A percentile compares a stretch with the other conserved stretches of the same genome.
Evolutionary conservation across 2,888 invertebrate species (phyloP).

Genomic region (Eristalis arbustorum): DNA sequence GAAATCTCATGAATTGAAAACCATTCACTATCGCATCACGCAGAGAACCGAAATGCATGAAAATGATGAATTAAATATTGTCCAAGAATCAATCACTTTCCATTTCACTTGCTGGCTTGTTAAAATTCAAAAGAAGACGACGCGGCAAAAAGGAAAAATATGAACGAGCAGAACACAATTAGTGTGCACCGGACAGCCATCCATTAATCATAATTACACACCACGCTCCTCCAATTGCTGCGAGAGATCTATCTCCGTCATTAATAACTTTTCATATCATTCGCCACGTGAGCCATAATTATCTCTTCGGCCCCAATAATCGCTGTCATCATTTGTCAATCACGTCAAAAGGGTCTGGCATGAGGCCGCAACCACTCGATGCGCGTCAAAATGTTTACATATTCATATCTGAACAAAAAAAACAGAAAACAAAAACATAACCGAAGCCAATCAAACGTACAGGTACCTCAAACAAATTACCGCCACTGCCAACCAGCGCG

Average conservation of each 20-base stretch:
- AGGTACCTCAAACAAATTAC: conserved; percentile 42
- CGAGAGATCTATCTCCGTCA: conserved; percentile 48
- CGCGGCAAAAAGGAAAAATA: neutral
- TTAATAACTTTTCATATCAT: conserved; percentile 59
- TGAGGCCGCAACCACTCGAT: conserved; percentile 41
- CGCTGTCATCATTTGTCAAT: conserved; percentile 70
- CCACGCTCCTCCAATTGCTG: conserved; percentile 14
- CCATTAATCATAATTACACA: conserved; percentile 58
- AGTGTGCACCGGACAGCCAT: conserved; percentile 20
- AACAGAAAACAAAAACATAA: conserved; percentile 21
- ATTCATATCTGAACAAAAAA: conserved; percentile 28
- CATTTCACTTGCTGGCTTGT: conserved; percentile 21
- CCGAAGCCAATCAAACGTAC: conserved; percentile 62
- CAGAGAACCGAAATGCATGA: neutral
- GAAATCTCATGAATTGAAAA: neutral
- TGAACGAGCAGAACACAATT: conserved; percentile 30
- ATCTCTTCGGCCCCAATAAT: conserved; percentile 59
- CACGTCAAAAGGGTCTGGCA: conserved; percentile 53
- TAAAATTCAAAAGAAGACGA: neutral
- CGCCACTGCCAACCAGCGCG: neutral
- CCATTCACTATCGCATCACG: neutral
- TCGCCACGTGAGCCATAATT: conserved; percentile 43
- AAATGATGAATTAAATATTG: neutral
- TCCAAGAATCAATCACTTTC: conserved; percentile 41
- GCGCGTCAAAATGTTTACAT: conserved; percentile 69